These are phyloP conservation scores for Drosophila imparisetae DNA, from an alignment of 2,888 invertebrate species.

Conservation along the genomic window DNA sequence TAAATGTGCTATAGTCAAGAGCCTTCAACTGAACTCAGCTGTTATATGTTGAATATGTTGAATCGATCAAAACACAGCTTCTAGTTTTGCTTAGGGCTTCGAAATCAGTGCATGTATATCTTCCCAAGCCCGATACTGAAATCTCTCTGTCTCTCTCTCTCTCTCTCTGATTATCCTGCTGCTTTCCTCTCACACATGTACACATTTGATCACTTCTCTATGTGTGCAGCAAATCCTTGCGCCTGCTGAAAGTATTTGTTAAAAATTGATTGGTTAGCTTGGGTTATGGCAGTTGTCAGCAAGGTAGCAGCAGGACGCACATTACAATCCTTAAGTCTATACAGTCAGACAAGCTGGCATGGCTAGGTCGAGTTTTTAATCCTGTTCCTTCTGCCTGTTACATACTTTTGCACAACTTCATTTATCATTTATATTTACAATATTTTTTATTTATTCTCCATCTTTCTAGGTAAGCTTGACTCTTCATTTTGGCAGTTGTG, in stretches of 20 bases:
- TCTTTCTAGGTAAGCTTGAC: constrained; percentile 36
- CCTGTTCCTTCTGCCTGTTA: not conserved
- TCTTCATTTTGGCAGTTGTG: not conserved
- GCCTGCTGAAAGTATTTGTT: not conserved
- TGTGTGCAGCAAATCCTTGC: not conserved
- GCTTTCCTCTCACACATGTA: not conserved
- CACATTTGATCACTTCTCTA: not conserved
- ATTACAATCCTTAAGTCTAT: not conserved
- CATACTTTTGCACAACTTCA: not conserved
- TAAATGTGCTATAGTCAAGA: too few species aligned
- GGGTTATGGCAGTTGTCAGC: not conserved
- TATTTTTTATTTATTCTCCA: constrained; percentile 9
- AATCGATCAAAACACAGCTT: not conserved
- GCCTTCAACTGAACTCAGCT: not conserved
- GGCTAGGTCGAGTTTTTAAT: not conserved
- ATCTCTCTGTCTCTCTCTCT: not conserved
- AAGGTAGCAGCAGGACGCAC: not conserved
- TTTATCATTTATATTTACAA: not conserved
- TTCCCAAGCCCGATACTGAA: not conserved
- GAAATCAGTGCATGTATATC: not conserved
- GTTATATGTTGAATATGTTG: not conserved
- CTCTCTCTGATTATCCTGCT: not conserved
- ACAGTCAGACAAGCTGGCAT: not conserved
- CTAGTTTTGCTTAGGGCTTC: not conserved
- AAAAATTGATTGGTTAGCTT: not conserved